A percentile compares a stretch with the other conserved stretches of the same genome.
Evolutionary conservation across 2,113 vertebrate species (phyloP).

Genomic region (Ophiodon elongatus): DNA sequence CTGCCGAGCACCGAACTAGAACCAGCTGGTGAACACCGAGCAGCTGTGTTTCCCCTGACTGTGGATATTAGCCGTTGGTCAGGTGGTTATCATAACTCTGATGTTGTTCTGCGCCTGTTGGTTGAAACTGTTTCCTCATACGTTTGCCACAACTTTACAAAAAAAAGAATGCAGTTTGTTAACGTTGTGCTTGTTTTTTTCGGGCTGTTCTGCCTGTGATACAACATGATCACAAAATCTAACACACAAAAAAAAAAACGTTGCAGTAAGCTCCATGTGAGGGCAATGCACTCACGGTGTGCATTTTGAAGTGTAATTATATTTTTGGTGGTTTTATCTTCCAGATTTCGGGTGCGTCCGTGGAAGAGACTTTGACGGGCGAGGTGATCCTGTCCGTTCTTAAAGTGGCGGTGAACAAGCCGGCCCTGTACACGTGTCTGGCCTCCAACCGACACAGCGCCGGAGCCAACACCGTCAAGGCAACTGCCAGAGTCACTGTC

Average conservation of each 20-base stretch:
- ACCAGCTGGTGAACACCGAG: too few species aligned
- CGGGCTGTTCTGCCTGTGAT: not conserved
- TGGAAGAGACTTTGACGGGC: slow-evolving; percentile 90
- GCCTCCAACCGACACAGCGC: slow-evolving; percentile 94
- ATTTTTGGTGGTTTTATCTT: not conserved
- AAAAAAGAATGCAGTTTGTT: not conserved
- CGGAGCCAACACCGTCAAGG: slow-evolving; percentile 92
- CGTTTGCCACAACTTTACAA: not conserved
- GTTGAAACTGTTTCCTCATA: not conserved
- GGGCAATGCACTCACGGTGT: not conserved
- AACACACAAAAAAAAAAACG: too few species aligned
- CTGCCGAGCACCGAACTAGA: too few species aligned
- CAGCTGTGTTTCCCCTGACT: too few species aligned
- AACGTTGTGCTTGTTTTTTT: not conserved
- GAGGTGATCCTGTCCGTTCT: slow-evolving; percentile 91
- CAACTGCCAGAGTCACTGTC: slow-evolving; percentile 90
- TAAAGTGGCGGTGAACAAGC: slow-evolving; percentile 89
- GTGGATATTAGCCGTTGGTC: too few species aligned
- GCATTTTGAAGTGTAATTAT: not conserved
- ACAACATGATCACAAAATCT: too few species aligned
- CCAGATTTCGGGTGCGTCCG: slow-evolving; percentile 90
- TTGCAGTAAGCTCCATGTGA: too few species aligned
- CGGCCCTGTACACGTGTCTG: slow-evolving; percentile 94
- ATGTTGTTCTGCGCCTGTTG: not conserved
- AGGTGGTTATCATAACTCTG: too few species aligned